Base-by-base conservation (phyloP, 2,797 vertebrate genomes). In the Hypotaenidia okinawae region DNA sequence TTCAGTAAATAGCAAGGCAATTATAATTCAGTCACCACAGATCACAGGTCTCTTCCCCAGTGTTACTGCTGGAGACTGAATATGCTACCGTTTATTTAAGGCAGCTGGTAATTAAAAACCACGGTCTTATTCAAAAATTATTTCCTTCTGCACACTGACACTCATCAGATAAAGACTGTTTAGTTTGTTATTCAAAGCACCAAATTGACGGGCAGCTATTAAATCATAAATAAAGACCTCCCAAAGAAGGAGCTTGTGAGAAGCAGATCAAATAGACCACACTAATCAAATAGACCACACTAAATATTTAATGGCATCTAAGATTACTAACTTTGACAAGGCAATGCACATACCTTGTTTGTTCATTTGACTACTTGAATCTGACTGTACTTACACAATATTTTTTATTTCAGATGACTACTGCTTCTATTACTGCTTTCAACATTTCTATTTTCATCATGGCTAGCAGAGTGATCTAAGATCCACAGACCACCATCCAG, bases 221-320 rank as follows among this genome's bases (percentile, higher is more conserved):
- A 87, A 96, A 88, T 73, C 90, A 89, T 94, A 95, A 95, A 87
- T 78, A 93, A 92, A 85, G 37, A 49, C 24, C 49, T 96, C 73
- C 8, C n/a, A 66, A 84, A 94, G 89, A 80, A 95, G 64, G 30
- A 89, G 30, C 61, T 67, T 84, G 89, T 86, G 94, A 97, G 96
- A 96, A 96, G 93, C 87, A 73, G 97, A 97, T 98, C 96, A 55
- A 94, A 95, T 98, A 73, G 30, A 92, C 87, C 30, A 89, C 64
- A 24, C 59, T 98, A 92, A 97, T 98, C 96, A 74, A 95, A 96
- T 97, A 75, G 12, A 88, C 61, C 10, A 79, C 47, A 19, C 45
- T 98, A 94, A 97, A 98, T 98, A 97, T 97, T 98, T 97, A 94
- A 98, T 76, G 43, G 70, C 86, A 91, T 97, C 74, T 98, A 96